These are phyloP conservation scores for Tapera naevia DNA, from an alignment of 2,797 vertebrate genomes.

Conservation along the genomic window DNA sequence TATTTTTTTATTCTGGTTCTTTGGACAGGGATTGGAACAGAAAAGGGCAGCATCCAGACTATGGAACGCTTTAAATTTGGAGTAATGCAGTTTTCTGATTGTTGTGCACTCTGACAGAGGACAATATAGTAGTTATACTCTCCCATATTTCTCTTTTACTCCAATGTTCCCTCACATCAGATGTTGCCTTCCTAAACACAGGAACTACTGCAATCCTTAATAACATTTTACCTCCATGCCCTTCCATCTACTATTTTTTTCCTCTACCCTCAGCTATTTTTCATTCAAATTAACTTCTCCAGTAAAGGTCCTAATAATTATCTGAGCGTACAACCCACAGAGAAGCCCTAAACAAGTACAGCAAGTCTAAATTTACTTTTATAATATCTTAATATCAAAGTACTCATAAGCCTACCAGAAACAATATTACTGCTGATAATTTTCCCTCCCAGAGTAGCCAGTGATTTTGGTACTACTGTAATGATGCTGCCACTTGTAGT, in stretches of 20 bases:
- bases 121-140: not conserved
- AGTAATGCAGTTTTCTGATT: not conserved
- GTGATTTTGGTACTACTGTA: conserved; percentile 95
- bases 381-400: not conserved
- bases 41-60: not conserved
- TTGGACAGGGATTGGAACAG: not conserved
- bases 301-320: not conserved
- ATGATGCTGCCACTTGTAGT: conserved; percentile 99
- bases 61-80: not conserved
- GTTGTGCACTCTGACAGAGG: not conserved
- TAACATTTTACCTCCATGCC: not conserved
- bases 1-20: not conserved
- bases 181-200: not conserved
- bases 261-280: not conserved
- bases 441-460: conserved; percentile 95
- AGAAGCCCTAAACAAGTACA: not conserved
- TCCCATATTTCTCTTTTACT: not conserved
- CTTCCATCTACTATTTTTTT: not conserved
- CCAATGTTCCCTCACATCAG: not conserved
- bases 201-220: not conserved
- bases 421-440: conserved; percentile 98
- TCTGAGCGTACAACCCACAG: not conserved
- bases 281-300: not conserved
- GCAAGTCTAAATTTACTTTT: not conserved
- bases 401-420: conserved; percentile 83